These are phyloP conservation scores for Mirza zaza DNA, from an alignment of 2,113 vertebrate species.

Conservation along the genomic window DNA sequence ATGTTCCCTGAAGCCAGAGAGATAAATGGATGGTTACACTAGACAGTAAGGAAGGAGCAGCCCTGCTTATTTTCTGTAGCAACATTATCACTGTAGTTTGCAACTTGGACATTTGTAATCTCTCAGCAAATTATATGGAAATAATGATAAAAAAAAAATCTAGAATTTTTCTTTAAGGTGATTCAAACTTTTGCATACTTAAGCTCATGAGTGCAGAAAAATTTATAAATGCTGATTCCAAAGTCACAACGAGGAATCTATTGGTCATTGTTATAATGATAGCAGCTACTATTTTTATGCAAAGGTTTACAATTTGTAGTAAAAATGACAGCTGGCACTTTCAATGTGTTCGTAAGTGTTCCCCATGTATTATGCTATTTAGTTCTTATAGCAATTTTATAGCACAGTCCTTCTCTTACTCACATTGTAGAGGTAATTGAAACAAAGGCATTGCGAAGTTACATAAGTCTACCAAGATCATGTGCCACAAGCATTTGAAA, in stretches of 20 bases:
- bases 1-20: background rate
- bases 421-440: slow-evolving; percentile 24
- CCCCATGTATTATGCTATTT: slow-evolving; percentile 20
- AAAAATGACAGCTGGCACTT: background rate
- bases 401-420: background rate
- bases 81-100: slow-evolving; percentile 11
- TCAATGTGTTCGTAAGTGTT: background rate
- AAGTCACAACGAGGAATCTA: slow-evolving; percentile 34
- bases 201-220: background rate
- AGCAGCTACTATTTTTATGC: slow-evolving; percentile 32
- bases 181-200: slow-evolving; percentile 20
- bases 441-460: slow-evolving; percentile 18
- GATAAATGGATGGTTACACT: background rate
- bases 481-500: background rate
- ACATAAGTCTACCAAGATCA: background rate
- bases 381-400: background rate
- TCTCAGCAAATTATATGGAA: slow-evolving; percentile 30
- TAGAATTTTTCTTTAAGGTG: background rate
- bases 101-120: slow-evolving; percentile 24
- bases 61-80: background rate
- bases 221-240: slow-evolving; percentile 33
- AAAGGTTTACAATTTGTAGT: background rate
- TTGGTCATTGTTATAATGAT: background rate
- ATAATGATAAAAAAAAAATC: slow-evolving; percentile 55
- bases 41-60: background rate